Base-by-base conservation (phyloP, 2,888 invertebrate species). In the Mythimna impura region DNA sequence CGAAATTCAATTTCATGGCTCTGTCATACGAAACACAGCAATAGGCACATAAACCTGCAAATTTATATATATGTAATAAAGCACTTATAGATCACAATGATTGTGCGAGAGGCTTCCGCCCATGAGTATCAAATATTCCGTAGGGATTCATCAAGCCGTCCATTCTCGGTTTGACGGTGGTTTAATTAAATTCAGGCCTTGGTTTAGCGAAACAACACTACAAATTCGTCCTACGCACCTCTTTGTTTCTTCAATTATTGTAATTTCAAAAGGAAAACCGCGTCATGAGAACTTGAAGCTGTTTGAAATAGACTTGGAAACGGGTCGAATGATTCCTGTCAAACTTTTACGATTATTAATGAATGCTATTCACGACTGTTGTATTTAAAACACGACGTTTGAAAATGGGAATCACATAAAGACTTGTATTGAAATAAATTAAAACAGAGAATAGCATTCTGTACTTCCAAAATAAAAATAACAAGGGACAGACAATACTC, bases 161-260 rank as follows among this genome's bases (percentile, higher is more conserved):
- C 69, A 78, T 76, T 75, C 71, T 34, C 78, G 72, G 83, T 85
- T 86, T 87, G 86, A 87, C 83, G 82, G 78, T 80, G 80, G 84
- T 87, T 89, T 89, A 90, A 91, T 90, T 90, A 90, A 90, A 88
- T 86, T 85, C 73, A 67, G 68, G 81, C 74, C 71, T 73, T 74
- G 71, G 67, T 68, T 72, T 61, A 68, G 43, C 60, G 54, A 67
- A 80, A 76, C 69, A 76, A 78, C 80, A 78, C 73, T 75, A 73
- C 73, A 78, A 75, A 73, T 75, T 65, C 69, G 43, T 66, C 73
- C 71, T 58, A 43, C 30, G 34, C 62, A 61, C 58, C 73, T 50
- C 67, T 78, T 76, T 74, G 74, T 86, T 72, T 74, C 69, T 73
- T 63, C 64, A 76, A 80, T 84, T 75, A 76, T 81, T 67, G 73